Conservation (phyloP, 1,140 invertebrate genomes). For the Bombus pyrosoma region DNA sequence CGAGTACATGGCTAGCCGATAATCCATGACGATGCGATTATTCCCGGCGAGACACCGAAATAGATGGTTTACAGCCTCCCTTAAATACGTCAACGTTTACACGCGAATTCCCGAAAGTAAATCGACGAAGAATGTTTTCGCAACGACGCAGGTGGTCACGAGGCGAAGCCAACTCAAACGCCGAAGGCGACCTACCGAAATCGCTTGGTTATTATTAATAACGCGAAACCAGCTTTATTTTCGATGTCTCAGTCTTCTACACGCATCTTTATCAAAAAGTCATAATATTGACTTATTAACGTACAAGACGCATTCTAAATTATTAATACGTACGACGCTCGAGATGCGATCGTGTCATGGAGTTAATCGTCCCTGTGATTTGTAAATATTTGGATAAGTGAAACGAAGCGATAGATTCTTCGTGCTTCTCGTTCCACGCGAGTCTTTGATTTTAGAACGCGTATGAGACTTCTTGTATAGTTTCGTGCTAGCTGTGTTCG, state of each 20-base stretch:
- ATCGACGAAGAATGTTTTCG: constrained; percentile 81
- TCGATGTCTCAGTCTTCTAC: constrained; percentile 64
- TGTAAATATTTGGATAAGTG: not conserved
- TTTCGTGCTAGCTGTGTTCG: no score
- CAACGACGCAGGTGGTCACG: constrained; percentile 71
- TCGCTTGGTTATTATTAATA: constrained; percentile 76
- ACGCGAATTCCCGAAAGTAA: constrained; percentile 79
- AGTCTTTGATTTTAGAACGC: not conserved
- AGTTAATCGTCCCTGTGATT: constrained; percentile 12
- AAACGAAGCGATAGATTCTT: not conserved
- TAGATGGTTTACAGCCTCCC: constrained; percentile 81
- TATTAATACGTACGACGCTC: not conserved
- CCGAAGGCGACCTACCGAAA: constrained; percentile 44
- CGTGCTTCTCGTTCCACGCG: not conserved
- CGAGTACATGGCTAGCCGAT: constrained; percentile 43
- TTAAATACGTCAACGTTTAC: constrained; percentile 82
- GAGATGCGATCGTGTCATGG: not conserved
- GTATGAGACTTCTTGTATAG: not conserved
- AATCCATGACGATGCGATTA: constrained; percentile 58
- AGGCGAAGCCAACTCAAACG: constrained; percentile 76
- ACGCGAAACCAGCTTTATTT: constrained; percentile 67
- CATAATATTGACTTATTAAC: not conserved
- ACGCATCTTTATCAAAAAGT: constrained; percentile 11
- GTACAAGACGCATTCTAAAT: no score
- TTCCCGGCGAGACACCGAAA: constrained; percentile 74